Evolutionary conservation across 2,888 invertebrate species (phyloP).

Genomic region (Tetragonula carbonaria): DNA sequence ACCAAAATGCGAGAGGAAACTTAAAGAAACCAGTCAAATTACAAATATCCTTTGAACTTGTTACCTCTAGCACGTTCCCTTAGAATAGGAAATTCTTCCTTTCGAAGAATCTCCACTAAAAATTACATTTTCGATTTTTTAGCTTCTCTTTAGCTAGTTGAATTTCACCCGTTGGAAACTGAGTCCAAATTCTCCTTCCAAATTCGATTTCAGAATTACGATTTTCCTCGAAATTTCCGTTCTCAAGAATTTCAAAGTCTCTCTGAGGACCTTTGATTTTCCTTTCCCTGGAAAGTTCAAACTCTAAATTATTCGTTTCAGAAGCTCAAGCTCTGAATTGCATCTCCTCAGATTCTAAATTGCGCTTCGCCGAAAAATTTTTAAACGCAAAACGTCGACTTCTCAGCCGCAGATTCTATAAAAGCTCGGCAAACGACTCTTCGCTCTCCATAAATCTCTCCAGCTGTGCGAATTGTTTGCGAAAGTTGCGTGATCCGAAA

Average conservation of each 20-base stretch:
- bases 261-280: too few species aligned
- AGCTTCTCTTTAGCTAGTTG: neutral
- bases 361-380: too few species aligned
- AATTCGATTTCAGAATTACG: too few species aligned
- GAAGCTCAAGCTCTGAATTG: too few species aligned
- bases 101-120: too few species aligned
- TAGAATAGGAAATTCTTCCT: too few species aligned
- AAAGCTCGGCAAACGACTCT: too few species aligned
- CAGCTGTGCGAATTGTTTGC: conserved; percentile 73
- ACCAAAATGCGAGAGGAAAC: neutral
- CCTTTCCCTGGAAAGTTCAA: neutral
- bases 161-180: neutral
- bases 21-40: conserved; percentile 24
- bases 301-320: neutral
- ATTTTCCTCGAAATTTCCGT: too few species aligned
- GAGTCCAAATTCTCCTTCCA: neutral
- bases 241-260: too few species aligned
- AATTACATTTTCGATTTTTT: neutral
- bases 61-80: too few species aligned
- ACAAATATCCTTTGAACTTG: conserved; percentile 2
- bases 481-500: conserved; percentile 68
- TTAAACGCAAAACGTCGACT: too few species aligned
- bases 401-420: too few species aligned
- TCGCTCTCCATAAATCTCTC: conserved; percentile 75
- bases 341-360: neutral